These are phyloP conservation scores for Chelonoidis abingdonii DNA, from an alignment of 2,113 vertebrate genomes.

Conservation along the genomic window DNA sequence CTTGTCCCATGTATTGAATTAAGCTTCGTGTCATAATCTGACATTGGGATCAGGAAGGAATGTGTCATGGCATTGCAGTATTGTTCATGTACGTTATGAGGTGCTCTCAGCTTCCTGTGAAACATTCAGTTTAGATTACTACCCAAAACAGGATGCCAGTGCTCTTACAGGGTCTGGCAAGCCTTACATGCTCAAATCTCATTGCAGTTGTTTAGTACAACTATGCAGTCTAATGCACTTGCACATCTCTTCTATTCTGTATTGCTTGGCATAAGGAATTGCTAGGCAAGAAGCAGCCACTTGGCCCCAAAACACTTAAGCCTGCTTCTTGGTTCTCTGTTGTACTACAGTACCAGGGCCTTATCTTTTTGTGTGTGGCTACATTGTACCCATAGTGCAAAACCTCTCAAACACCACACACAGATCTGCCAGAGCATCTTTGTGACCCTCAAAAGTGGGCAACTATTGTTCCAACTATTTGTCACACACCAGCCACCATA, in stretches of 20 bases:
- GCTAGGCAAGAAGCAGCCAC: background rate
- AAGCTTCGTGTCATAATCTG: background rate
- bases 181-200: background rate
- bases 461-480: background rate
- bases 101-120: rapidly evolving
- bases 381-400: background rate
- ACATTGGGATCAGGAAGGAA: background rate
- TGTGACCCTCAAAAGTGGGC: background rate
- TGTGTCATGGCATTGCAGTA: rapidly evolving
- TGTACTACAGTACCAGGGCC: background rate
- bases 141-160: background rate
- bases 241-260: background rate
- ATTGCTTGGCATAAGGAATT: background rate
- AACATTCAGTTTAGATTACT: background rate
- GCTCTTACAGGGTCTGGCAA: background rate
- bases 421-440: background rate
- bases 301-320: background rate
- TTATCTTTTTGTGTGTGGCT: background rate
- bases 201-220: background rate
- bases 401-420: background rate
- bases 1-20: background rate
- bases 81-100: background rate
- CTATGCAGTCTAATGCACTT: background rate
- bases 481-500: background rate
- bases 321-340: background rate